Conservation (phyloP, 2,113 vertebrate genomes). For the Panthera leo region DNA sequence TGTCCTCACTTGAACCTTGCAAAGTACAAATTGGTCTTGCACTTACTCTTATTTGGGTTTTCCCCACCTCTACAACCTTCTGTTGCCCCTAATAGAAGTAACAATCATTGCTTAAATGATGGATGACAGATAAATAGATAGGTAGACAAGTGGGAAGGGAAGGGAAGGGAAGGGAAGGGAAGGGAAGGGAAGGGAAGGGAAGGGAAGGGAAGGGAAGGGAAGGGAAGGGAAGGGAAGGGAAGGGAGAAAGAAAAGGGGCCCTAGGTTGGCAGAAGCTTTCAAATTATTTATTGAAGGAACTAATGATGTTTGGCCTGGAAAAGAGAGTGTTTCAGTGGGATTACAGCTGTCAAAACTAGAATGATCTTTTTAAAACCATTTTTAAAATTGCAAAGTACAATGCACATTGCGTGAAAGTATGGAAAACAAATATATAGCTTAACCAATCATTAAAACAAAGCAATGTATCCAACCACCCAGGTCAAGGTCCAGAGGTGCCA, state of each 20-base stretch:
- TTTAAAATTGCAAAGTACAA: background rate
- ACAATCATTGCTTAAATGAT: background rate
- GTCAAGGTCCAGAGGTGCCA: fast-evolving
- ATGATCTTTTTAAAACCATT: background rate
- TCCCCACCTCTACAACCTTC: background rate
- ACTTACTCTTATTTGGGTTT: background rate
- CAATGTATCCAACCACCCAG: no score
- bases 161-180: no score
- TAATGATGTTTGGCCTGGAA: background rate
- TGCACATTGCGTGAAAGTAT: background rate
- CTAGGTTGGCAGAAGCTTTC: background rate
- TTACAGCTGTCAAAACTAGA: background rate
- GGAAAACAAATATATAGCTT: background rate
- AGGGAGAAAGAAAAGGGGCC: background rate
- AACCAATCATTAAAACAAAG: background rate
- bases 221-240: no score
- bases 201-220: no score
- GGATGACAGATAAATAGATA: background rate
- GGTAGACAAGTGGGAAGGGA: background rate
- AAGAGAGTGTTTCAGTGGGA: conserved; percentile 18
- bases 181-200: no score
- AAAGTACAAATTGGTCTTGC: conserved; percentile 17
- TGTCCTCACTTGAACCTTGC: conserved; percentile 59
- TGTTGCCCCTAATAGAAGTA: background rate
- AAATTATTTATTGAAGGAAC: conserved; percentile 13